Evolutionary conservation across 2,797 vertebrate species (phyloP).

Genomic region (Mormyrops attenuatus): DNA sequence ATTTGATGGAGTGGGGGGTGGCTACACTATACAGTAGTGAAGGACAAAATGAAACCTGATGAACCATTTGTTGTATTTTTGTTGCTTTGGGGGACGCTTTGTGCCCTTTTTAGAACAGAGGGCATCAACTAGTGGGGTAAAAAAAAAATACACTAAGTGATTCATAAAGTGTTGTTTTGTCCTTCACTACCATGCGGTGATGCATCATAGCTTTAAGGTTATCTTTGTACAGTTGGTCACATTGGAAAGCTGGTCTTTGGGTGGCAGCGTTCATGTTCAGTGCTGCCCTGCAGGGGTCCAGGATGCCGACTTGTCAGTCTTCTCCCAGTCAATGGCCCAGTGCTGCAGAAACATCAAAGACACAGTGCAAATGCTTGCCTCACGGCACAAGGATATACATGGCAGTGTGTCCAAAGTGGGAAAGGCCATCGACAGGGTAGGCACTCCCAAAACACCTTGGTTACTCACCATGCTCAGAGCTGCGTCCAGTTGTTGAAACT

Average conservation of each 20-base stretch:
- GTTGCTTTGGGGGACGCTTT: no score
- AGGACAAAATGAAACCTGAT: neutral
- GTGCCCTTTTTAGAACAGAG: neutral
- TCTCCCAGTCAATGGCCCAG: constrained; percentile 81
- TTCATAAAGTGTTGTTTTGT: neutral
- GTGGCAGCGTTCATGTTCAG: neutral
- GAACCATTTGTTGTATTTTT: no score
- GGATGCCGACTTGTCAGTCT: constrained; percentile 72
- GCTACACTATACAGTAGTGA: neutral
- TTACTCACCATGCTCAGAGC: neutral
- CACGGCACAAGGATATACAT: constrained; percentile 84
- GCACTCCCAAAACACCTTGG: constrained; percentile 16
- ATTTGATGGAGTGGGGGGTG: neutral
- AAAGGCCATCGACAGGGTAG: constrained; percentile 83
- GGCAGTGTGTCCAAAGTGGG: constrained; percentile 87
- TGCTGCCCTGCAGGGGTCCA: constrained; percentile 65
- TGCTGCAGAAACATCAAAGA: constrained; percentile 89
- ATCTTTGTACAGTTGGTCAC: neutral
- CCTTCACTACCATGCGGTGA: neutral
- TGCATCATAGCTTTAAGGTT: neutral
- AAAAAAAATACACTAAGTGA: neutral
- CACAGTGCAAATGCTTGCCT: constrained; percentile 81
- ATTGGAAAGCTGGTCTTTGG: neutral
- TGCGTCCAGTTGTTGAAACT: neutral
- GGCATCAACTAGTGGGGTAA: neutral